These are phyloP conservation scores for Corella eumyota DNA, from an alignment of 23 tunicate genomes.

Conservation along the genomic window DNA sequence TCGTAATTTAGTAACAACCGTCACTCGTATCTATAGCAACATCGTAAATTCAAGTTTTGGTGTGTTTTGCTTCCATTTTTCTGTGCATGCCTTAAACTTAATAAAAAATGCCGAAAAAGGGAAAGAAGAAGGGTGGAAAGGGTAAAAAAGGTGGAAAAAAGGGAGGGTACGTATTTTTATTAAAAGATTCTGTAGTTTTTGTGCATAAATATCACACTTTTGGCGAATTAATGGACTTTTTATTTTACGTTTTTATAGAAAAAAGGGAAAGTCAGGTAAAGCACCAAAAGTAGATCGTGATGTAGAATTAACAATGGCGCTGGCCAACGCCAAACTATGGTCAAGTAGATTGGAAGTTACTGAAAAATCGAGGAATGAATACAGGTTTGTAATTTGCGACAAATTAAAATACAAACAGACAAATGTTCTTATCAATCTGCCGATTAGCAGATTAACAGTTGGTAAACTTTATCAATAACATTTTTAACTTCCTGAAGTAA, in stretches of 20 bases:
- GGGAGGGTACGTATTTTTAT: conserved; percentile 24
- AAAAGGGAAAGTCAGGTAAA: conserved; percentile 61
- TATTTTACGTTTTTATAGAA: conserved; percentile 4
- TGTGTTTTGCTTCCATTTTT: too few species aligned
- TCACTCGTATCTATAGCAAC: too few species aligned
- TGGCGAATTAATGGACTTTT: neutral
- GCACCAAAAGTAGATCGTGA: conserved; percentile 55
- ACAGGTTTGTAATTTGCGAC: conserved; percentile 32
- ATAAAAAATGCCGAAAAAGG: conserved; percentile 79
- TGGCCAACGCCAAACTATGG: conserved; percentile 75
- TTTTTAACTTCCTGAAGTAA: too few species aligned
- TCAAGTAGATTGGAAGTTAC: conserved; percentile 57
- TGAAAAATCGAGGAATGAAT: conserved; percentile 61
- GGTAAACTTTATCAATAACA: too few species aligned
- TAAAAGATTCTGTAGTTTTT: neutral
- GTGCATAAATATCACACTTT: neutral
- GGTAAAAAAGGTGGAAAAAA: conserved; percentile 44
- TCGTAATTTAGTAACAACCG: too few species aligned
- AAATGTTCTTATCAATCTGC: too few species aligned
- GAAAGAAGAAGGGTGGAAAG: conserved; percentile 63
- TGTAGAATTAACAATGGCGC: conserved; percentile 61
- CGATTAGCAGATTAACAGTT: too few species aligned
- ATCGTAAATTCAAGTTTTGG: too few species aligned
- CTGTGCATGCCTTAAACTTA: too few species aligned
- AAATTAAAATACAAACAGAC: too few species aligned